These are phyloP conservation scores for Polydrusus pterygomalis DNA, from an alignment of 2,888 invertebrate genomes.

Conservation along the genomic window DNA sequence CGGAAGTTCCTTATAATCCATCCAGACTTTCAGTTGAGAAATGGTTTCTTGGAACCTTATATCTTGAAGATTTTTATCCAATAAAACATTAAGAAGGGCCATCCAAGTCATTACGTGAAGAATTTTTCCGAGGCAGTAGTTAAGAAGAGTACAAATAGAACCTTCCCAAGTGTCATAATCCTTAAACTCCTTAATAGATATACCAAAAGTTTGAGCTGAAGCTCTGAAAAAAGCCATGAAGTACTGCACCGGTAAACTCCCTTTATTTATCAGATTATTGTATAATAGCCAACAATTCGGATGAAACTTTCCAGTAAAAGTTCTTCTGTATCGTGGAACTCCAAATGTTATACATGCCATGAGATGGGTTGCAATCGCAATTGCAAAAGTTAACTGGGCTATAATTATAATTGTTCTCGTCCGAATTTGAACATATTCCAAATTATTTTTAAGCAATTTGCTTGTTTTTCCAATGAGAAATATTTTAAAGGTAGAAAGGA, in stretches of 20 bases:
- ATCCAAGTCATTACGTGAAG: conserved; percentile 50
- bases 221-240: conserved; percentile 47
- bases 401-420: not conserved
- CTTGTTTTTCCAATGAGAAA: conserved; percentile 10
- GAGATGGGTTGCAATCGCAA: conserved; percentile 41
- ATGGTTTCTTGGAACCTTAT: conserved; percentile 70
- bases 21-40: conserved; percentile 70
- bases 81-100: conserved; percentile 45
- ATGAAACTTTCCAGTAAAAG: not conserved
- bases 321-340: conserved; percentile 43
- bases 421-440: conserved; percentile 7
- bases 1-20: conserved; percentile 69
- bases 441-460: conserved; percentile 4
- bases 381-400: conserved; percentile 18
- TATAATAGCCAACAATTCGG: conserved; percentile 18
- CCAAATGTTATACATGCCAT: conserved; percentile 51
- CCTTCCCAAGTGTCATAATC: conserved; percentile 43
- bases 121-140: conserved; percentile 56
- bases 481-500: not conserved
- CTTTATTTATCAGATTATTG: not conserved
- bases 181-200: conserved; percentile 15
- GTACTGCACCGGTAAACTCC: conserved; percentile 31
- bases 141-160: conserved; percentile 34
- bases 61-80: conserved; percentile 62
- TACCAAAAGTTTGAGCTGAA: conserved; percentile 48